Base-by-base conservation (phyloP, 1,140 invertebrate species). In the Drosophila ananassae region DNA sequence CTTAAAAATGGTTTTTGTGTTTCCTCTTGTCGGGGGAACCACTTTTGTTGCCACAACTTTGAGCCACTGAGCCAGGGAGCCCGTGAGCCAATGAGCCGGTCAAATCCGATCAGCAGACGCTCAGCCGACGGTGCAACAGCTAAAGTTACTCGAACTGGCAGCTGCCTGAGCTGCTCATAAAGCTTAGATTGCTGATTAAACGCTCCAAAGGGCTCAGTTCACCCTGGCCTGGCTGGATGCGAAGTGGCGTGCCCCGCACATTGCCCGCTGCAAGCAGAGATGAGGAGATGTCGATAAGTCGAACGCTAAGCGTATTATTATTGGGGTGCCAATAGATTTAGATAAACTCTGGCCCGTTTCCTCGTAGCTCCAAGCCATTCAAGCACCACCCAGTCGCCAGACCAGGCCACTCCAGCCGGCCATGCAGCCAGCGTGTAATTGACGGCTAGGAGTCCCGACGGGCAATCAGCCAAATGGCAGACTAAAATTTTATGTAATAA, bases 401-500 rank as follows among this genome's bases (percentile, higher is more conserved):
- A 51, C 76, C 68, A 76, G 73, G 61, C 51, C 56, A 41, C 44
- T n/a, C n/a, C 37, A 37, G 34, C 44, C 62, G 69, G 55, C 44
- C 66, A 55, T 21, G 32, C 28, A 25, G 34, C 56, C 44, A 37
- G 62, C 28, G 17, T 47, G 44, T 47, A 58, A 48, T 54, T 22
- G 41, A 47, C 52, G 12, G 10, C 53, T 47, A 58, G 60, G 47
- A 62, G 54, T 64, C 57, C 67, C 87, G 87, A 73, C 72, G 79
- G 75, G 73, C 83, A 89, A 89, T 89, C 83, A 89, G 68, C 84
- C 75, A 79, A 89, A 89, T 89, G 83, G 84, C 79, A 79, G 62
- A 79, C 83, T 89, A 77, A 89, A 89, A 83, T 89, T 89, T 89
- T 89, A 89, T 89, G 79, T 89, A 89, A 89, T 89, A 89, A 77